phyloP scores from a whole-genome alignment of 2,888 invertebrate species.

The Dynastes hyllus region DNA sequence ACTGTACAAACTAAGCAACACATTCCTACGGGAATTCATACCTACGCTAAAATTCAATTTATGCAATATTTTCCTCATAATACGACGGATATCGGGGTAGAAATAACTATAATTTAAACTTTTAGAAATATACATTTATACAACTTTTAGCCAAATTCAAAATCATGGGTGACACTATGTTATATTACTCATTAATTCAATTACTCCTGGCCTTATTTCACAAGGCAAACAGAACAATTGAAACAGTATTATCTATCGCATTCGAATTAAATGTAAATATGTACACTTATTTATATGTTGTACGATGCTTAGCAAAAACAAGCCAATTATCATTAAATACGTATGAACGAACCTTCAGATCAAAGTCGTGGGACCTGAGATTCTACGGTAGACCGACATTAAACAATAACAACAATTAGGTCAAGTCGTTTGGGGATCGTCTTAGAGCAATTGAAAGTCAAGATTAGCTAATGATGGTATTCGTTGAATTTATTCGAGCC shows the following conservation, averaged over 20 bases:
- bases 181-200: slow-evolving; percentile 4
- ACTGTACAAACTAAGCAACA: too few relatives aligned
- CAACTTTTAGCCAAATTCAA: too few relatives aligned
- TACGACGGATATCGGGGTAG: too few relatives aligned
- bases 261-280: neutral
- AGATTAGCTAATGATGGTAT: neutral
- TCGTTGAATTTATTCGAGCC: too few relatives aligned
- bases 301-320: neutral
- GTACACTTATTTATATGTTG: neutral
- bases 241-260: neutral
- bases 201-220: slow-evolving; percentile 14
- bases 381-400: slow-evolving; percentile 29
- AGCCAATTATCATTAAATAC: slow-evolving; percentile 19
- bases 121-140: too few relatives aligned
- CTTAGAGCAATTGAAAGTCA: slow-evolving; percentile 20
- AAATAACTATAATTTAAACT: too few relatives aligned
- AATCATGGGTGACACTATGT: too few relatives aligned
- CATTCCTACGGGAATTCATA: too few relatives aligned
- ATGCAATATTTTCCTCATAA: too few relatives aligned
- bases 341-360: slow-evolving; percentile 1
- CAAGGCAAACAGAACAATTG: neutral
- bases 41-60: too few relatives aligned
- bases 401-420: slow-evolving; percentile 27
- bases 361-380: slow-evolving; percentile 24
- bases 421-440: slow-evolving; percentile 24